Evolutionary conservation across 2,113 vertebrate species (phyloP), one percentile per base, ranked within the genome.

Genomic region (Poecilia latipinna): DNA sequence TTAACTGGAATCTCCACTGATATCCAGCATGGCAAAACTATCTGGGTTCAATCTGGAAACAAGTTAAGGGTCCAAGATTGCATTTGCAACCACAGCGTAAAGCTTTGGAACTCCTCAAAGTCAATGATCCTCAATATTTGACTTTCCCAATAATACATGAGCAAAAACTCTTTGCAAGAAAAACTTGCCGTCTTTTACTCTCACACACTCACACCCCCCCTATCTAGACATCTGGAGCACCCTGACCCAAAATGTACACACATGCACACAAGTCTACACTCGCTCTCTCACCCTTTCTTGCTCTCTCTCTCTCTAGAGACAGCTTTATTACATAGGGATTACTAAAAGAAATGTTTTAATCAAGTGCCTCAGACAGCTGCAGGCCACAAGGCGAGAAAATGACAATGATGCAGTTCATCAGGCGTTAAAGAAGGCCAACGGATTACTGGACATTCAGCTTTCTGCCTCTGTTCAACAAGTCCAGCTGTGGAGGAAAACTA

Each of bases 331-430:
- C 90, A 93, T 88, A 89, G 89, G 92, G 93, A 92, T 92, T 91
- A 93, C 90, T 78, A 90, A 86, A 90, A 90, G 86, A 93, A 90
- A 93, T 89, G 88, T 93, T 92, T 94, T 94, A 93, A 94, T 93
- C 90, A 92, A 92, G 78, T 89, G 89, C 90, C 85, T 89, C 85
- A 82, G 92, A 93, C 92, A 93, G 93, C 92, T 94, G 92, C 86
- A 87, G 87, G 86, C 82, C 73, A 86, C 86, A 77, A 90, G 87
- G 90, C 90, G 87, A 92, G 89, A 93, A 91, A 91, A 91, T 88
- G 89, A 86, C 89, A 91, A 92, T 92, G 92, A 92, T 88, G 90
- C 91, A 89, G 91, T 92, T 88, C 84, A 89, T 91, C 91, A 84
- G 87, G 83, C 85, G 78, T 88, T 89, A 88, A 92, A 92, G 90